Percentiles rank a stretch among this genome's conserved stretches.
phyloP scores from a whole-genome alignment of 2,888 invertebrate species.

The Chrysolina americana region DNA sequence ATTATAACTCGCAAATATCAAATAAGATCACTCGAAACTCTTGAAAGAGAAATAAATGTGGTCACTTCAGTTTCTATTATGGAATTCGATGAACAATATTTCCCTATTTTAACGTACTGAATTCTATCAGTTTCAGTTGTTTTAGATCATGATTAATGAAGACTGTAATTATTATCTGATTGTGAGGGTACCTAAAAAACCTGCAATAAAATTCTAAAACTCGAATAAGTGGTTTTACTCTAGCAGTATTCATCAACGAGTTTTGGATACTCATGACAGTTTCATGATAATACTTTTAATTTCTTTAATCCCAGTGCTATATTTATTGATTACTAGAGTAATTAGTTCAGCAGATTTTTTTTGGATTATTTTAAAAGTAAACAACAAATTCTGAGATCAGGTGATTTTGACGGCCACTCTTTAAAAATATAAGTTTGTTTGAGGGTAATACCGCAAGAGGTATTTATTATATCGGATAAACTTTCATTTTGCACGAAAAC shows the following conservation, averaged over 20 bases:
- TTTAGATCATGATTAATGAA: not conserved
- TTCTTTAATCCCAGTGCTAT: no score
- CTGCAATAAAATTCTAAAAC: constrained; percentile 3
- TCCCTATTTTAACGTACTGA: not conserved
- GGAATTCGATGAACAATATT: not conserved
- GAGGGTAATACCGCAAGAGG: no score
- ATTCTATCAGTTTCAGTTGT: constrained; percentile 3
- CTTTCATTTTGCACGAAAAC: no score
- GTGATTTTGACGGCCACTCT: no score
- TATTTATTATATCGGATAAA: no score
- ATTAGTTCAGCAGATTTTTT: no score
- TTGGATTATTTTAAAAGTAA: no score
- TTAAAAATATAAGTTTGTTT: no score
- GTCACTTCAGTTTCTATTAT: not conserved
- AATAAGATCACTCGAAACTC: not conserved
- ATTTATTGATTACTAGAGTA: no score
- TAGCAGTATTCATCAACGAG: not conserved
- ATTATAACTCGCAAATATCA: not conserved
- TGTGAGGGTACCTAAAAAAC: constrained; percentile 3
- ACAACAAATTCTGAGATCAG: no score
- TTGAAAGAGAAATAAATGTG: not conserved
- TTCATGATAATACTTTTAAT: no score
- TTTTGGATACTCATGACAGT: no score
- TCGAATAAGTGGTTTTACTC: not conserved
- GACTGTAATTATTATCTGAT: constrained; percentile 14